A percentile compares a stretch with the other conserved stretches of the same genome.
phyloP scores from a whole-genome alignment of 2,888 invertebrate genomes.

The Melinaea menophilus region DNA sequence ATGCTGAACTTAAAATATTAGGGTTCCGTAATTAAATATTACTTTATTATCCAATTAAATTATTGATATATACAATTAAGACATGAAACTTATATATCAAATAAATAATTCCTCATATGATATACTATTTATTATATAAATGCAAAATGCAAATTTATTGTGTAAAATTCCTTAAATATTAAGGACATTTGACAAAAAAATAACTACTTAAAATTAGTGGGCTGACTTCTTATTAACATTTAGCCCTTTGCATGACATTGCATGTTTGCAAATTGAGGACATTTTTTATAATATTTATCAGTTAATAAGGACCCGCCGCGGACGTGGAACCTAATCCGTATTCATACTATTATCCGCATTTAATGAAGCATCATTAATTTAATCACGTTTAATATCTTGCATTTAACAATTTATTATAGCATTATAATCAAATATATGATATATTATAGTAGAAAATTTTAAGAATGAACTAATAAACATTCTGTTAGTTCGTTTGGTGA shows the following conservation, averaged over 20 bases:
- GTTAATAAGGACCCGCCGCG: background rate
- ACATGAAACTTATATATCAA: background rate
- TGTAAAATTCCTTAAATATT: background rate
- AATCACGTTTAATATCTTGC: background rate
- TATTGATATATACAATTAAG: background rate
- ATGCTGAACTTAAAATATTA: slow-evolving; percentile 21
- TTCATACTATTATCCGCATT: background rate
- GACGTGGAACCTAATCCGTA: background rate
- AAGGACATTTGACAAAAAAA: background rate
- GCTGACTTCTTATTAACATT: background rate
- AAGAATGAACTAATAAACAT: no score
- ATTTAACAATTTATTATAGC: no score
- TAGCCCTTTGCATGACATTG: slow-evolving; percentile 6
- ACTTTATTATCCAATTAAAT: background rate
- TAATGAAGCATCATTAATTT: background rate
- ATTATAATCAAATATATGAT: no score
- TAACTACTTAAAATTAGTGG: background rate
- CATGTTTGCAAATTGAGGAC: slow-evolving; percentile 7
- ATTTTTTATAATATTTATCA: slow-evolving; percentile 2
- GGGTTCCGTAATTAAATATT: slow-evolving; percentile 11
- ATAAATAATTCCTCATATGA: no score
- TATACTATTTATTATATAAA: no score
- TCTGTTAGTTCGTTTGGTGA: no score
- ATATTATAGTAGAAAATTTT: no score
- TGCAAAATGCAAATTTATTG: background rate